These are phyloP conservation scores for Oscheius myriophilus DNA, from an alignment of 2,888 invertebrate genomes.

Conservation along the genomic window DNA sequence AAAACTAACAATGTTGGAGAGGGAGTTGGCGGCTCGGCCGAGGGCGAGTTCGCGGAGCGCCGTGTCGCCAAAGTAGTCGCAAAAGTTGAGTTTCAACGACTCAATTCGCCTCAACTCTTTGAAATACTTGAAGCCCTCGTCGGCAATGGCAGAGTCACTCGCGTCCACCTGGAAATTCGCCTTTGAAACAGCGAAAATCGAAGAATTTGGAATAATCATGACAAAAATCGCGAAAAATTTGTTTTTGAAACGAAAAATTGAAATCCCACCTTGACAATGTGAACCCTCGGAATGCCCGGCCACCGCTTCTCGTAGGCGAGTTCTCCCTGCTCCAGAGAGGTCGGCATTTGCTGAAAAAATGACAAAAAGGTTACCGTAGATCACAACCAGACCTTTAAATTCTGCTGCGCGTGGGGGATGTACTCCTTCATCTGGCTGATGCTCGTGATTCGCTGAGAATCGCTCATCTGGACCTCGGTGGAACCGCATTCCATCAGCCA, in stretches of 20 bases:
- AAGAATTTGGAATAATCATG: too few species aligned
- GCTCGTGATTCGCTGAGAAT: slow-evolving; percentile 53
- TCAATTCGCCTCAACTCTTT: slow-evolving; percentile 53
- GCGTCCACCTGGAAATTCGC: slow-evolving; percentile 58
- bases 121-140: slow-evolving; percentile 66
- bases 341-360: too few species aligned
- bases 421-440: slow-evolving; percentile 62
- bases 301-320: slow-evolving; percentile 44
- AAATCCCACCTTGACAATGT: slow-evolving; percentile 50
- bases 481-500: slow-evolving; percentile 69
- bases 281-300: slow-evolving; percentile 49
- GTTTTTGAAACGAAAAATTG: not conserved
- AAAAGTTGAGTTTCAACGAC: slow-evolving; percentile 64
- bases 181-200: not conserved
- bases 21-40: slow-evolving; percentile 53
- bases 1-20: slow-evolving; percentile 56
- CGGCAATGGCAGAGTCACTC: slow-evolving; percentile 64
- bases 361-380: too few species aligned
- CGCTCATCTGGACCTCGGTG: slow-evolving; percentile 59
- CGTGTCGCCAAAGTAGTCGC: slow-evolving; percentile 67
- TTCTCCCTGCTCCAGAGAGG: slow-evolving; percentile 25
- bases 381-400: slow-evolving; percentile 3
- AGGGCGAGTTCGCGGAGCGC: slow-evolving; percentile 57
- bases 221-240: not conserved
- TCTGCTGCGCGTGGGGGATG: slow-evolving; percentile 5